Percentiles rank a stretch among this genome's conserved stretches.
phyloP scores from a whole-genome alignment of 2,888 invertebrate species.

The Tinea semifulvella region DNA sequence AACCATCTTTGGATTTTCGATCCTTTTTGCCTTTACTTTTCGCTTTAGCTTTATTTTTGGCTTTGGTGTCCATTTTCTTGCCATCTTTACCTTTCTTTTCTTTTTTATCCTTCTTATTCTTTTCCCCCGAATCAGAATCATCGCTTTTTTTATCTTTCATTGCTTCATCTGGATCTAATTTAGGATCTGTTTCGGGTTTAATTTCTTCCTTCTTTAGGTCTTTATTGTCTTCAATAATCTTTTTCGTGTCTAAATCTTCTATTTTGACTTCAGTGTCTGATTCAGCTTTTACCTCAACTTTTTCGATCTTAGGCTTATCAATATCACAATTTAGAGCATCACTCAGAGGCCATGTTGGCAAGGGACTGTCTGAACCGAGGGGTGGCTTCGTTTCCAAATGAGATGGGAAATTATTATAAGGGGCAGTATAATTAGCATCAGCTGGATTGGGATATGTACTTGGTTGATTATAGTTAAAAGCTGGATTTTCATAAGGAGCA shows the following conservation, averaged over 20 bases:
- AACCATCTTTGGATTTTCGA: slow-evolving; percentile 54
- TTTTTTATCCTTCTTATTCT: slow-evolving; percentile 36
- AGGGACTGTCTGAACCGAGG: slow-evolving; percentile 44
- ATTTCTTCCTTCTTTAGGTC: slow-evolving; percentile 24
- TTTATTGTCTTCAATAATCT: slow-evolving; percentile 48
- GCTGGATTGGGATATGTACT: slow-evolving; percentile 36
- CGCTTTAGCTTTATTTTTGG: slow-evolving; percentile 32
- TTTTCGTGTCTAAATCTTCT: slow-evolving; percentile 58
- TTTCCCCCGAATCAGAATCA: slow-evolving; percentile 45
- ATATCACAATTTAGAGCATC: slow-evolving; percentile 49
- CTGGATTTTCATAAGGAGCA: slow-evolving; percentile 30
- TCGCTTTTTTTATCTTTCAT: slow-evolving; percentile 27
- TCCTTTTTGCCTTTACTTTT: slow-evolving; percentile 55
- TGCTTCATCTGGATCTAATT: slow-evolving; percentile 22
- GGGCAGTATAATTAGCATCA: slow-evolving; percentile 32
- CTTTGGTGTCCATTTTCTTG: slow-evolving; percentile 35
- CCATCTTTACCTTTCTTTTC: slow-evolving; percentile 38
- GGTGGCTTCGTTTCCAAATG: slow-evolving; percentile 51
- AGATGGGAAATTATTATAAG: slow-evolving; percentile 39
- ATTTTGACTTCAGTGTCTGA: slow-evolving; percentile 63
- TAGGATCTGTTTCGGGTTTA: slow-evolving; percentile 26
- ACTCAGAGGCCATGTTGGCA: slow-evolving; percentile 52
- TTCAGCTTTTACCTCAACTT: slow-evolving; percentile 47
- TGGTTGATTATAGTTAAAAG: slow-evolving; percentile 36
- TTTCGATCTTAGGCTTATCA: slow-evolving; percentile 52